Evolutionary conservation across 2,113 vertebrate genomes (phyloP).

Genomic region (Podarcis cretensis): DNA sequence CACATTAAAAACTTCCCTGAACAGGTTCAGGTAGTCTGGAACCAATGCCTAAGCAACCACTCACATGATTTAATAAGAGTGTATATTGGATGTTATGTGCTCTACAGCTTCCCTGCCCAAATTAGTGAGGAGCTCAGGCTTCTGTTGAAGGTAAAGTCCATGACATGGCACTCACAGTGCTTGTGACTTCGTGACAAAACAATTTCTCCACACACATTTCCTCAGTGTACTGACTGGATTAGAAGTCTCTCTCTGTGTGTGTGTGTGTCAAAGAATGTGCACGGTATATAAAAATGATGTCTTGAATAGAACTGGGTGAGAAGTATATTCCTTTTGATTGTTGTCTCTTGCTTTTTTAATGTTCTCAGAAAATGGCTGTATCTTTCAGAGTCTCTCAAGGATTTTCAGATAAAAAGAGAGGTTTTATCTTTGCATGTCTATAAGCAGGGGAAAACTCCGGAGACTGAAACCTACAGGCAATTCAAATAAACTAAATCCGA

Average conservation of each 20-base stretch:
- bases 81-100: not conserved
- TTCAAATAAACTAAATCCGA: conserved; percentile 92
- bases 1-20: too few species aligned
- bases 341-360: conserved; percentile 79
- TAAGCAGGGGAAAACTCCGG: conserved; percentile 82
- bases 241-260: conserved; percentile 38
- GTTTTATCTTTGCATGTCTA: conserved; percentile 87
- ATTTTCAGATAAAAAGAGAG: conserved; percentile 89
- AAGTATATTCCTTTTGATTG: conserved; percentile 80
- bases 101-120: not conserved
- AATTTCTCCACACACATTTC: conserved; percentile 34
- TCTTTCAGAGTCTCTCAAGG: conserved; percentile 84
- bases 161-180: not conserved
- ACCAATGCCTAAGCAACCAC: too few species aligned
- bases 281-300: conserved; percentile 60
- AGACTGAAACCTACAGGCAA: conserved; percentile 89
- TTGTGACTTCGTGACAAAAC: conserved; percentile 37
- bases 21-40: too few species aligned
- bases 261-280: conserved; percentile 50
- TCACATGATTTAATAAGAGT: not conserved
- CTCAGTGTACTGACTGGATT: conserved; percentile 50
- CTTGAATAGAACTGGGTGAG: conserved; percentile 71
- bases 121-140: not conserved
- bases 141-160: not conserved
- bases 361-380: conserved; percentile 82